These are phyloP conservation scores for Nebria ingens DNA, from an alignment of 1,140 invertebrate genomes.

Conservation along the genomic window DNA sequence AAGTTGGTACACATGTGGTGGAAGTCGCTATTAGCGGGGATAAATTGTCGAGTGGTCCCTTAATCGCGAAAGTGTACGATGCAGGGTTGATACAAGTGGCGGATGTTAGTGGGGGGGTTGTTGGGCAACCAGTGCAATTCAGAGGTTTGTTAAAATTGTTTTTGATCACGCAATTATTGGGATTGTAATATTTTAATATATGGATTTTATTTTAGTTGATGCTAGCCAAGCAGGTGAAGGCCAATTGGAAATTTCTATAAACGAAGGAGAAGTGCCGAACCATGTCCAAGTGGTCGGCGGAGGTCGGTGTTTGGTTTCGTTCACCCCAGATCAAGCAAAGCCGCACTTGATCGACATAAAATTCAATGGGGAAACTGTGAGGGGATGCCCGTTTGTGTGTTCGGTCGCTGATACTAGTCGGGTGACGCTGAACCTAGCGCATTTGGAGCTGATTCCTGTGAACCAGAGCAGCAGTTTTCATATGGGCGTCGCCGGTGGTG, in stretches of 20 bases:
- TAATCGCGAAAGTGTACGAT: slow-evolving; percentile 89
- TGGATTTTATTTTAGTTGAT: slow-evolving; percentile 59
- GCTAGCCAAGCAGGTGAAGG: slow-evolving; percentile 93
- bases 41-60: slow-evolving; percentile 73
- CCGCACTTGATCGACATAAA: slow-evolving; percentile 95
- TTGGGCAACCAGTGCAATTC: slow-evolving; percentile 88
- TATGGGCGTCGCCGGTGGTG: slow-evolving; percentile 77
- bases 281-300: slow-evolving; percentile 92
- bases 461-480: slow-evolving; percentile 79
- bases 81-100: slow-evolving; percentile 82
- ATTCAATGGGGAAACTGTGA: slow-evolving; percentile 93
- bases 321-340: slow-evolving; percentile 85
- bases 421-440: slow-evolving; percentile 64
- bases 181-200: slow-evolving; percentile 1
- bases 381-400: slow-evolving; percentile 82
- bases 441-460: slow-evolving; percentile 80
- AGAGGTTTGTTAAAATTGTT: slow-evolving; percentile 49
- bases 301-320: slow-evolving; percentile 88
- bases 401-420: slow-evolving; percentile 70
- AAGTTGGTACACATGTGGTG: slow-evolving; percentile 84
- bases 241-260: slow-evolving; percentile 94
- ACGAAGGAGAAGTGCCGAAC: slow-evolving; percentile 95
- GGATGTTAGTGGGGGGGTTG: slow-evolving; percentile 81
- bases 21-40: slow-evolving; percentile 78
- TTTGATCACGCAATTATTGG: background rate